Evolutionary conservation across 2,113 vertebrate genomes (phyloP).

Genomic region (Chaetodon auriga): DNA sequence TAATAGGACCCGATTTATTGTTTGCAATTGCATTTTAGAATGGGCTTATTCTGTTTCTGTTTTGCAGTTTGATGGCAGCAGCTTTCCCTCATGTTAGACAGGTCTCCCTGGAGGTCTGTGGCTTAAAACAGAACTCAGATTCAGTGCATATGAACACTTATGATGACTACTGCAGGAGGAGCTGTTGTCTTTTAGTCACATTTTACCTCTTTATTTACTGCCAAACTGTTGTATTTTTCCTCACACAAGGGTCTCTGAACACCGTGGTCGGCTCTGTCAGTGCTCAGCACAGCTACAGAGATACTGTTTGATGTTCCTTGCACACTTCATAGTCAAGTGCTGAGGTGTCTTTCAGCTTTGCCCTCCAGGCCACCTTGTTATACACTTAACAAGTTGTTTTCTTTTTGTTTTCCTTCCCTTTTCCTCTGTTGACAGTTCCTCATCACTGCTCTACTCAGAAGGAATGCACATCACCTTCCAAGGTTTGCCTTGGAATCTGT

Average conservation of each 20-base stretch:
- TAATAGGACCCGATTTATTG: conserved; percentile 20
- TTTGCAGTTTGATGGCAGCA: conserved; percentile 48
- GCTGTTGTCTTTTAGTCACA: conserved; percentile 56
- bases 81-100: conserved; percentile 43
- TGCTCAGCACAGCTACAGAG: conserved; percentile 57
- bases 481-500: conserved; percentile 73
- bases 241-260: conserved; percentile 60
- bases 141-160: conserved; percentile 47
- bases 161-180: conserved; percentile 43
- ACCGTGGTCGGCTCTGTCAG: conserved; percentile 66
- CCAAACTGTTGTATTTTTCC: conserved; percentile 50
- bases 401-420: conserved; percentile 75
- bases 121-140: conserved; percentile 32
- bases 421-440: conserved; percentile 81
- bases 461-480: conserved; percentile 74
- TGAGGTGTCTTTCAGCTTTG: conserved; percentile 79
- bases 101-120: conserved; percentile 44
- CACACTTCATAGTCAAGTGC: conserved; percentile 69
- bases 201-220: conserved; percentile 60
- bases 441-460: conserved; percentile 72
- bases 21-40: conserved; percentile 32
- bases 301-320: conserved; percentile 78
- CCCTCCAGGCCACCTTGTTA: conserved; percentile 84
- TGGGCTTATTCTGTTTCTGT: conserved; percentile 21
- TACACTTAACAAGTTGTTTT: conserved; percentile 85